These are phyloP conservation scores for Cotesia typhae DNA, from an alignment of 1,140 invertebrate genomes.

Conservation along the genomic window DNA sequence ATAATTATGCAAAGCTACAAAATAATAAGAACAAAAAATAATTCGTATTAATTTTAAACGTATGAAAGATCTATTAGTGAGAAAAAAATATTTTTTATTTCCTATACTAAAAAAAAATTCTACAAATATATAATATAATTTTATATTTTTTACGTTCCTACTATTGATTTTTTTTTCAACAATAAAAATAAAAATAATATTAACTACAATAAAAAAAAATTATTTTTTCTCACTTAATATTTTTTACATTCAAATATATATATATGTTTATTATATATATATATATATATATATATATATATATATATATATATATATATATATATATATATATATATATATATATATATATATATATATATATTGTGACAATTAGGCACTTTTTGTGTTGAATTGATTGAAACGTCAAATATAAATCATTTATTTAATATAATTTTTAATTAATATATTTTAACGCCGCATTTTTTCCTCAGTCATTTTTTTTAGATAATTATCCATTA, in stretches of 20 bases:
- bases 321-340: conserved; percentile 14
- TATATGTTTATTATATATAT: neutral
- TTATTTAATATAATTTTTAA: neutral
- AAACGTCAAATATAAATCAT: conserved; percentile 15
- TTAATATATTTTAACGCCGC: neutral
- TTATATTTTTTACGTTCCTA: too few relatives aligned
- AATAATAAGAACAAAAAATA: too few relatives aligned
- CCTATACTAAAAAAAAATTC: too few relatives aligned
- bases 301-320: conserved; percentile 10
- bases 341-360: neutral
- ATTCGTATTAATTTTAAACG: neutral
- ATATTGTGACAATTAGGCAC: conserved; percentile 37
- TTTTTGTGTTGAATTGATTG: conserved; percentile 28
- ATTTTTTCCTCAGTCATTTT: neutral
- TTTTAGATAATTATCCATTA: neutral
- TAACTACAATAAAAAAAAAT: neutral
- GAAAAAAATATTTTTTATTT: too few relatives aligned
- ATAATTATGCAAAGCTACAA: too few relatives aligned
- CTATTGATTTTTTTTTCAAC: too few relatives aligned
- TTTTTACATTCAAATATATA: conserved; percentile 2
- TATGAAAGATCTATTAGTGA: too few relatives aligned
- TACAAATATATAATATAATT: too few relatives aligned
- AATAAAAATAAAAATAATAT: too few relatives aligned
- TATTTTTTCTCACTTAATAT: conserved; percentile 22
- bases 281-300: conserved; percentile 1